phyloP scores from a whole-genome alignment of 2,888 invertebrate species.

The Cataglyphis livida region DNA sequence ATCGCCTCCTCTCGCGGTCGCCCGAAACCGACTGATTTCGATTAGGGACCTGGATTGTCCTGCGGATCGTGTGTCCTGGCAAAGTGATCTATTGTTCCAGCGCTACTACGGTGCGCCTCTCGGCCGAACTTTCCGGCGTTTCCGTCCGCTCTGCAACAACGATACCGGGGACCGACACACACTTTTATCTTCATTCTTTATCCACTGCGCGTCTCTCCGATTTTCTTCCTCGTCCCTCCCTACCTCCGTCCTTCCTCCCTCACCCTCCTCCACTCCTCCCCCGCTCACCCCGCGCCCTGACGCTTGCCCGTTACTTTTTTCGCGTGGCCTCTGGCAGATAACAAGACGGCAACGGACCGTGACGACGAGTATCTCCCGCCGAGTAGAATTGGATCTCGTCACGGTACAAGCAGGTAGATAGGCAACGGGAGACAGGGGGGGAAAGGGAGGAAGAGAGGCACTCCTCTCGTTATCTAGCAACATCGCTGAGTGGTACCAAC shows the following conservation, averaged over 20 bases:
- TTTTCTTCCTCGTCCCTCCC: neutral
- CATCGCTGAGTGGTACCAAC: constrained; percentile 56
- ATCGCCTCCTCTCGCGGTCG: constrained; percentile 29
- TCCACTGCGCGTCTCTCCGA: constrained; percentile 27
- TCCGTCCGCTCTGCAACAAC: constrained; percentile 27
- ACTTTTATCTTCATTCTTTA: constrained; percentile 58
- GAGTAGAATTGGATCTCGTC: constrained; percentile 79
- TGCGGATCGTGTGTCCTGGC: constrained; percentile 72
- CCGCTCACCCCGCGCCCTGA: too few relatives aligned
- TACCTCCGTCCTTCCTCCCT: neutral
- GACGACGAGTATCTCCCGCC: constrained; percentile 77
- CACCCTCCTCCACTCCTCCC: neutral
- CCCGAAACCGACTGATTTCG: constrained; percentile 72
- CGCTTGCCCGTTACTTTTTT: constrained; percentile 40
- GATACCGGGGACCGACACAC: constrained; percentile 58
- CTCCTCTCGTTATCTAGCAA: constrained; percentile 77
- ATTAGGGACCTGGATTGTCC: constrained; percentile 66
- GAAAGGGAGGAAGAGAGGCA: constrained; percentile 34
- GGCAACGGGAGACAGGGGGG: constrained; percentile 37
- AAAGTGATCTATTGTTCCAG: constrained; percentile 77
- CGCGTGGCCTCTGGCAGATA: constrained; percentile 73
- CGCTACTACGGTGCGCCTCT: constrained; percentile 59
- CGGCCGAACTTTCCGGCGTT: constrained; percentile 64
- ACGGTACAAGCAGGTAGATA: constrained; percentile 60
- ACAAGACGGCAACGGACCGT: constrained; percentile 81